Evolutionary conservation across 2,797 vertebrate genomes (phyloP), one percentile per base, ranked within the genome.

Genomic region (Cynopterus sphinx): DNA sequence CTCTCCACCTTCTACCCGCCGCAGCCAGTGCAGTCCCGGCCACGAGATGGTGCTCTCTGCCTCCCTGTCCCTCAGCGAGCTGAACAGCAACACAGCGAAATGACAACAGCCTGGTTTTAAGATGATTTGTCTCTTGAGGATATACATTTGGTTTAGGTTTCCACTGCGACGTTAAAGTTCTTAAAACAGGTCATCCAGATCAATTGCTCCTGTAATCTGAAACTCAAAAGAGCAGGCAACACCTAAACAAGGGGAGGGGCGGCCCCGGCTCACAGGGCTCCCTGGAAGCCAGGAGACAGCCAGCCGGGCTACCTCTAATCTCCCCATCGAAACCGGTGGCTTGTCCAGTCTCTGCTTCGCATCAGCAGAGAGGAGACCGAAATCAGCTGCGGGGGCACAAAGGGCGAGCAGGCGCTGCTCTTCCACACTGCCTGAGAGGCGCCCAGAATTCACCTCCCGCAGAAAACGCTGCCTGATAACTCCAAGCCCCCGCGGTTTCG

Each of bases 301-400:
- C 99, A 99, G 99, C 99, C 99, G 99, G 99, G 99, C 99, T 99
- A 98, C 99, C 98, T 98, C 99, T 99, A 99, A 99, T 99, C 99
- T 99, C 98, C 97, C 98, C 99, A 99, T 99, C 99, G 98, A 98
- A 99, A 98, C 96, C 98, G 99, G 98, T 99, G 98, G 98, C 99
- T 98, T 97, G 98, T 98, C 98, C 98, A 97, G 99, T 97, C 99
- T 99, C 99, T 99, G 99, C 98, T 99, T 99, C 98, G 94, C 97
- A 98, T 99, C 99, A 99, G 97, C 94, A 84, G 17, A 63, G 82
- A 97, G 96, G 96, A 94, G 81, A 98, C 95, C 87, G 95, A 86
- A 83, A 81, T 78, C 88, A 73, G 86, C 0, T 24, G 84, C 49
- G 41, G 87, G 96, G 67, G 81, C 9, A 90, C 78, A 74, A 91